A percentile compares a stretch with the other conserved stretches of the same genome.
Evolutionary conservation across 2,797 vertebrate genomes (phyloP).

Genomic region (Cynodonichthys magdalenae): DNA sequence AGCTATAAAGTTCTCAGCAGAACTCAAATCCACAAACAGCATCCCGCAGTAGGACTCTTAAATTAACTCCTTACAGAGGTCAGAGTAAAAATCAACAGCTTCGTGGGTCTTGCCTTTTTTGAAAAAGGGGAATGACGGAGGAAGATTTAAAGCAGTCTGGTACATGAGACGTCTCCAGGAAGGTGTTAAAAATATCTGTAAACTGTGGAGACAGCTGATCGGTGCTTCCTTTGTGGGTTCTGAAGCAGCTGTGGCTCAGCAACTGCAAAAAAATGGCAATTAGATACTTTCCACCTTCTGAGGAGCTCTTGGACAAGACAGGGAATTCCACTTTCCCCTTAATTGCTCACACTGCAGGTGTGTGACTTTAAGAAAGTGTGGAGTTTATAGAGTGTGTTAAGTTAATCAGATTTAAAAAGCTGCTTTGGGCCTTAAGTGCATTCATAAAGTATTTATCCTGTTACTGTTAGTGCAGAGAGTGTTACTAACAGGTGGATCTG

Average conservation of each 20-base stretch:
- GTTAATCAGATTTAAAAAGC: too few species aligned
- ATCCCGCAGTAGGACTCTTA: not conserved
- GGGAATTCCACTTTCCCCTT: too few species aligned
- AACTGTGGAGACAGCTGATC: not conserved
- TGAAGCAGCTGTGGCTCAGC: conserved; percentile 6
- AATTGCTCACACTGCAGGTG: too few species aligned
- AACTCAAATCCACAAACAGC: not conserved
- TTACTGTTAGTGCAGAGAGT: too few species aligned
- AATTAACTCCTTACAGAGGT: not conserved
- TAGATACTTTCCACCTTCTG: too few species aligned
- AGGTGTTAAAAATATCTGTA: conserved; percentile 19
- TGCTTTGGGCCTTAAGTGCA: too few species aligned
- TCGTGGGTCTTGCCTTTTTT: not conserved
- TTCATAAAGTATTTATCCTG: too few species aligned
- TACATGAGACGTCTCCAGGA: not conserved
- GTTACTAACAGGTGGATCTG: too few species aligned
- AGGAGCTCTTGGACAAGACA: too few species aligned
- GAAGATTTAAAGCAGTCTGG: conserved; percentile 14
- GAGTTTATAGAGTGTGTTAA: too few species aligned
- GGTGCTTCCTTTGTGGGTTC: not conserved
- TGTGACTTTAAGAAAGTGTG: too few species aligned
- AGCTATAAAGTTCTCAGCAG: not conserved
- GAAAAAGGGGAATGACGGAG: not conserved
- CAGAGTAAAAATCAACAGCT: not conserved
- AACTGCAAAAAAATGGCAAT: not conserved